These are phyloP conservation scores for Hydropsyche betteni DNA, from an alignment of 2,888 invertebrate genomes.

Conservation along the genomic window DNA sequence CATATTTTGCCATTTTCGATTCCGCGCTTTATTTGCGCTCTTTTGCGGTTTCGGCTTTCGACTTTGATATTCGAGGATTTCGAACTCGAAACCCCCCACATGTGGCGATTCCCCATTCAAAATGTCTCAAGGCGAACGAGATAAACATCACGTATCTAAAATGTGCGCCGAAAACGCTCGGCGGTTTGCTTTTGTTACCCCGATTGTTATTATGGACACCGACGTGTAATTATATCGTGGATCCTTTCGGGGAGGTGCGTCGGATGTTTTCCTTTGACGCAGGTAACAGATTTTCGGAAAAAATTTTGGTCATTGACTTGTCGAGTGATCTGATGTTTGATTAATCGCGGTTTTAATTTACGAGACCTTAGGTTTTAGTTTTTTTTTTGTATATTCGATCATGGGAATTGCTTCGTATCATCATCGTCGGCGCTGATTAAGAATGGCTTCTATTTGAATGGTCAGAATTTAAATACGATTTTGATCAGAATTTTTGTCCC, in stretches of 20 bases:
- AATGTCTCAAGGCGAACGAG: constrained; percentile 34
- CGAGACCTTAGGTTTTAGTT: constrained; percentile 1
- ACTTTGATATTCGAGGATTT: too few species aligned
- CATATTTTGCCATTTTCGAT: too few species aligned
- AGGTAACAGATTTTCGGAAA: constrained; percentile 3
- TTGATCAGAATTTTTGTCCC: too few species aligned
- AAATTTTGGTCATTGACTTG: constrained; percentile 34
- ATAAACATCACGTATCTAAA: constrained; percentile 16
- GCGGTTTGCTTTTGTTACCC: constrained; percentile 29
- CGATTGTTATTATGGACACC: constrained; percentile 1
- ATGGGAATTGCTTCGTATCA: constrained; percentile 5
- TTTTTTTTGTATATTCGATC: constrained; percentile 13
- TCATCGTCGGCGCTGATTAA: neutral
- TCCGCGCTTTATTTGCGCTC: too few species aligned
- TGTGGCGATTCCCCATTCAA: neutral
- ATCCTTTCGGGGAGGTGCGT: constrained; percentile 30
- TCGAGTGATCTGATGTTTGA: constrained; percentile 6
- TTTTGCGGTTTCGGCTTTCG: too few species aligned
- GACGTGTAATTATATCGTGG: too few species aligned
- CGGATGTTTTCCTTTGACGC: neutral
- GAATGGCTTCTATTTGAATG: too few species aligned
- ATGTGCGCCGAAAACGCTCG: constrained; percentile 1
- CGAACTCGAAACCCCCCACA: too few species aligned
- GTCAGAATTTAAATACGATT: too few species aligned
- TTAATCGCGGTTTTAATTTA: constrained; percentile 6